Evolutionary conservation across 2,797 vertebrate species (phyloP).

Genomic region (Anas bahamensis): DNA sequence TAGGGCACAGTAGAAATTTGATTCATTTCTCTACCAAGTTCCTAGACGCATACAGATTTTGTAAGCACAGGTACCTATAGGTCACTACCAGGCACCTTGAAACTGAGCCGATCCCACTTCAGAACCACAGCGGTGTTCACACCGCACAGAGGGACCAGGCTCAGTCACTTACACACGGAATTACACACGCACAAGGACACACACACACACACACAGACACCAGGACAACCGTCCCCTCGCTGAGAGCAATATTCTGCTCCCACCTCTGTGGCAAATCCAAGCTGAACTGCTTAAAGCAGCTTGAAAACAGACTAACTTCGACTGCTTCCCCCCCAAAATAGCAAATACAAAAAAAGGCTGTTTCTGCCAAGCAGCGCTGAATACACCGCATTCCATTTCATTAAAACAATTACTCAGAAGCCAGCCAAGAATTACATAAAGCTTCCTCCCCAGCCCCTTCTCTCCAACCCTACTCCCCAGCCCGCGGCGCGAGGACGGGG

Average conservation of each 20-base stretch:
- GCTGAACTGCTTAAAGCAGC: constrained; percentile 32
- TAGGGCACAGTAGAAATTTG: background rate
- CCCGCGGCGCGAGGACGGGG: background rate
- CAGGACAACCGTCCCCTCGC: background rate
- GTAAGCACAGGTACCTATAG: background rate
- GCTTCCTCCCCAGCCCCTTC: constrained; percentile 75
- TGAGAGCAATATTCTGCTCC: background rate
- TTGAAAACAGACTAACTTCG: constrained; percentile 34
- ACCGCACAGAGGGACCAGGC: background rate
- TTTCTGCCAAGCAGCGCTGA: constrained; percentile 78
- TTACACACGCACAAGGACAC: background rate
- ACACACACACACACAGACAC: background rate
- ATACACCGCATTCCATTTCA: constrained; percentile 82
- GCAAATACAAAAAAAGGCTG: constrained; percentile 37
- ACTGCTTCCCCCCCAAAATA: background rate
- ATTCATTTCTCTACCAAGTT: background rate
- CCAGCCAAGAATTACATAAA: constrained; percentile 84
- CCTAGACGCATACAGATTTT: background rate
- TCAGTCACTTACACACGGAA: background rate
- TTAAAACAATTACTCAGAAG: constrained; percentile 84
- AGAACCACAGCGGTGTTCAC: background rate
- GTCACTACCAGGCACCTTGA: background rate
- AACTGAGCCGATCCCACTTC: background rate
- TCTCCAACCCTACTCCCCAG: constrained; percentile 5
- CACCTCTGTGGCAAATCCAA: background rate